Evolutionary conservation across 92 coral and sea anemone genomes (phyloP).

Genomic region (Pocillopora grandis): DNA sequence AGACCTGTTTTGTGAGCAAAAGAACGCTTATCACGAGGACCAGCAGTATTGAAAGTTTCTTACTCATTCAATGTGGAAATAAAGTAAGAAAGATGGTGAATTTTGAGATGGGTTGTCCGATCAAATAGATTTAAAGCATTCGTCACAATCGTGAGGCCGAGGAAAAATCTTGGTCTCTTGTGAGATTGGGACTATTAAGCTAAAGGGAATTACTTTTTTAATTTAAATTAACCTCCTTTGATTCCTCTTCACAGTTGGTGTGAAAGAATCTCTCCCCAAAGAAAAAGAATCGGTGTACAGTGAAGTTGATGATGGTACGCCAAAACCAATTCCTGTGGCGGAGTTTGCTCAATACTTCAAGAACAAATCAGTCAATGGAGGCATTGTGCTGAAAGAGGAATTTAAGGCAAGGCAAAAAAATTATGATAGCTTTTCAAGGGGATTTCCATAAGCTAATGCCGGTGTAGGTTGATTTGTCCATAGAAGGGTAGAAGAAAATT

Average conservation of each 20-base stretch:
- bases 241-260: neutral
- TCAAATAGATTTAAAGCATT: neutral
- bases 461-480: no score
- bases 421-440: no score
- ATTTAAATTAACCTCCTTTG: neutral
- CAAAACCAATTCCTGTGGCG: slow-evolving; percentile 55
- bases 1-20: no score
- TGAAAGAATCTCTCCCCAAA: neutral
- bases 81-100: no score
- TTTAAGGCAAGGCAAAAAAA: slow-evolving; percentile 40
- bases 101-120: no score
- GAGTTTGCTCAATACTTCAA: slow-evolving; percentile 55
- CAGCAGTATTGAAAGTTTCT: no score
- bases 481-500: no score
- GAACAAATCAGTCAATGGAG: slow-evolving; percentile 26
- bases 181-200: neutral
- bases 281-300: slow-evolving; percentile 43
- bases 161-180: neutral
- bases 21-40: no score
- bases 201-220: neutral
- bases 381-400: slow-evolving; percentile 36
- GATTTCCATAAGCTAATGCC: no score
- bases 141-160: no score
- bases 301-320: slow-evolving; percentile 50
- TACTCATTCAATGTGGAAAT: no score